Conservation (phyloP, 2,888 invertebrate genomes). For the Lagria hirta region DNA sequence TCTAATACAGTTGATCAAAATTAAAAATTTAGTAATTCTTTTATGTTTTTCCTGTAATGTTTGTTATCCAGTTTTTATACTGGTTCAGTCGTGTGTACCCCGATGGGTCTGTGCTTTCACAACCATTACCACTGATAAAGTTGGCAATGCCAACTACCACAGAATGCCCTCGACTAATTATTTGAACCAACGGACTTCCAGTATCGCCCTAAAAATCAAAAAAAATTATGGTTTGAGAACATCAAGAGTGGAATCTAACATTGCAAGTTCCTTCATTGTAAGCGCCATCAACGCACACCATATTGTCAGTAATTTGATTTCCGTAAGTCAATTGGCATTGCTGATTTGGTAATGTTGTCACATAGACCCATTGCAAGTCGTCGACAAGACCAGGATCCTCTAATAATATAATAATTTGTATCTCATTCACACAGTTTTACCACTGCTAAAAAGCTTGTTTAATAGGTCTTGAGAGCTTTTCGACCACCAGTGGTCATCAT, state of each 20-base stretch:
- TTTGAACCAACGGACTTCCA: slow-evolving; percentile 4
- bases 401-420: not conserved
- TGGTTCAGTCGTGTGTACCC: slow-evolving; percentile 4
- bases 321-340: not conserved
- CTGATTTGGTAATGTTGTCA: not conserved
- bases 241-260: not conserved
- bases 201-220: slow-evolving; percentile 7
- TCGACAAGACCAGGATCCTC: not conserved
- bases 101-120: slow-evolving; percentile 3
- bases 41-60: not conserved
- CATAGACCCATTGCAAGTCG: not conserved
- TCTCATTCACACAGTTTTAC: not conserved
- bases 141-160: slow-evolving; percentile 1
- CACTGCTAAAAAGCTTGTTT: too few relatives aligned
- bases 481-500: too few relatives aligned
- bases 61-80: not conserved
- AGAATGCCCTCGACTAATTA: not conserved
- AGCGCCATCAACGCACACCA: too few relatives aligned
- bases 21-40: too few relatives aligned
- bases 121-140: slow-evolving; percentile 1
- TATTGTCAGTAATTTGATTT: too few relatives aligned
- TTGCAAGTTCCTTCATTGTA: too few relatives aligned
- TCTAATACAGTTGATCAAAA: too few relatives aligned
- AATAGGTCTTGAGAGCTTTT: too few relatives aligned
- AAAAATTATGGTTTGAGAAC: not conserved